A percentile compares a stretch with the other conserved stretches of the same genome.
These are phyloP conservation scores for Neuroscelio doddi DNA, from an alignment of 2,888 invertebrate genomes.

Conservation along the genomic window DNA sequence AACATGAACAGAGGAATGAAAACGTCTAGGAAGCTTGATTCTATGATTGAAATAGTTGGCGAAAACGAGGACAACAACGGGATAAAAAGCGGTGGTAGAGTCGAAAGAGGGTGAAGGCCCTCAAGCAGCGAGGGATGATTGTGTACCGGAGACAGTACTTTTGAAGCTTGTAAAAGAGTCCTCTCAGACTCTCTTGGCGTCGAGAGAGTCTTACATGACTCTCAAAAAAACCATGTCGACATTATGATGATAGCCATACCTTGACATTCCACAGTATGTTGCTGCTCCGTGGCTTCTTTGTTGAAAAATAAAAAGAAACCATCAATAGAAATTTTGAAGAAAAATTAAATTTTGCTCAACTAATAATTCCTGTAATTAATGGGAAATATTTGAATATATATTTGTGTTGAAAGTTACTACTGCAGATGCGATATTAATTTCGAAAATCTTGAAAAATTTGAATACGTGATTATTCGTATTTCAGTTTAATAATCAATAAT, in stretches of 20 bases:
- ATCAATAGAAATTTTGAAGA: no score
- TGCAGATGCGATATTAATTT: no score
- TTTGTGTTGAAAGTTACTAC: no score
- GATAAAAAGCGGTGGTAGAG: slow-evolving; percentile 30
- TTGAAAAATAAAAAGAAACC: not conserved
- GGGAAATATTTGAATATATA: no score
- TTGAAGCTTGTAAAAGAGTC: slow-evolving; percentile 39
- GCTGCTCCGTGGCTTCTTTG: not conserved
- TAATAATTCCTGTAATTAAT: no score
- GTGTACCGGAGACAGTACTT: slow-evolving; percentile 47
- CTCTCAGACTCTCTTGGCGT: slow-evolving; percentile 43
- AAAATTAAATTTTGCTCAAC: no score
- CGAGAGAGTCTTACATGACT: slow-evolving; percentile 45
- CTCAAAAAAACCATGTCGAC: slow-evolving; percentile 37
- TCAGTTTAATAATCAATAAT: no score
- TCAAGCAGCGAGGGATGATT: slow-evolving; percentile 43
- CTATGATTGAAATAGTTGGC: slow-evolving; percentile 26
- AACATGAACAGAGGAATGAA: slow-evolving; percentile 34
- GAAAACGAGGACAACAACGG: slow-evolving; percentile 28
- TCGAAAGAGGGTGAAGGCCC: slow-evolving; percentile 35
- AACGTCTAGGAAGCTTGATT: slow-evolving; percentile 27
- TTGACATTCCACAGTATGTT: slow-evolving; percentile 26
- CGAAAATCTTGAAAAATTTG: no score
- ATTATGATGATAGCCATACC: slow-evolving; percentile 23
- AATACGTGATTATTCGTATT: no score